phyloP scores from a whole-genome alignment of 2,113 vertebrate genomes.

The Menura novaehollandiae region DNA sequence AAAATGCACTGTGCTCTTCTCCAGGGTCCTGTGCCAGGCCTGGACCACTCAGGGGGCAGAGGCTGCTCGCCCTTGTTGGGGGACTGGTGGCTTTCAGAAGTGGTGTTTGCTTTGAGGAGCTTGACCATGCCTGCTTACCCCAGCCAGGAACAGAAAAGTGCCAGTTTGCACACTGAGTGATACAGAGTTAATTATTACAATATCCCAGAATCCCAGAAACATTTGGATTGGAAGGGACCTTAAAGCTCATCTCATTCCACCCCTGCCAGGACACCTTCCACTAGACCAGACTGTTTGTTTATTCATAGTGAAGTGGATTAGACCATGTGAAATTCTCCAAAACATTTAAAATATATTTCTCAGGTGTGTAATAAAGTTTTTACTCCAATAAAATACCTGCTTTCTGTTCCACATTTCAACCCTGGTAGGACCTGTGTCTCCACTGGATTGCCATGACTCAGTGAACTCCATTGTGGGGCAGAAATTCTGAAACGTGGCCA shows the following conservation, averaged over 20 bases:
- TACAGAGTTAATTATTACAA: neutral
- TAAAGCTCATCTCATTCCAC: neutral
- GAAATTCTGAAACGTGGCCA: neutral
- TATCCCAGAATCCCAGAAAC: neutral
- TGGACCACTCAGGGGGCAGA: conserved; percentile 56
- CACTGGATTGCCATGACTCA: neutral
- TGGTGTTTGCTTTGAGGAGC: conserved; percentile 55
- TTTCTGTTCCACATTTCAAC: neutral
- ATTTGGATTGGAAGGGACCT: neutral
- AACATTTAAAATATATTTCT: neutral
- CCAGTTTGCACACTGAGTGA: neutral
- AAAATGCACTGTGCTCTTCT: conserved; percentile 49
- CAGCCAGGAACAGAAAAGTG: neutral
- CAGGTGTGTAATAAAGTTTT: neutral
- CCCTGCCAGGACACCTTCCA: neutral
- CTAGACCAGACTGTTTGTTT: neutral
- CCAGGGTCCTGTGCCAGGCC: conserved; percentile 69
- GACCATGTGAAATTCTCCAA: neutral
- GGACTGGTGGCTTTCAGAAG: conserved; percentile 42
- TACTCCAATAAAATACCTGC: neutral
- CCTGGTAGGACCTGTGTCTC: neutral
- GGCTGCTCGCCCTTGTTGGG: conserved; percentile 55
- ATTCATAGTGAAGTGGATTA: neutral
- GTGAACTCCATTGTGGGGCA: neutral
- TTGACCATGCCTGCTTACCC: conserved; percentile 73